Base-by-base conservation (phyloP, 2,888 invertebrate species). In the Volucella zonaria region DNA sequence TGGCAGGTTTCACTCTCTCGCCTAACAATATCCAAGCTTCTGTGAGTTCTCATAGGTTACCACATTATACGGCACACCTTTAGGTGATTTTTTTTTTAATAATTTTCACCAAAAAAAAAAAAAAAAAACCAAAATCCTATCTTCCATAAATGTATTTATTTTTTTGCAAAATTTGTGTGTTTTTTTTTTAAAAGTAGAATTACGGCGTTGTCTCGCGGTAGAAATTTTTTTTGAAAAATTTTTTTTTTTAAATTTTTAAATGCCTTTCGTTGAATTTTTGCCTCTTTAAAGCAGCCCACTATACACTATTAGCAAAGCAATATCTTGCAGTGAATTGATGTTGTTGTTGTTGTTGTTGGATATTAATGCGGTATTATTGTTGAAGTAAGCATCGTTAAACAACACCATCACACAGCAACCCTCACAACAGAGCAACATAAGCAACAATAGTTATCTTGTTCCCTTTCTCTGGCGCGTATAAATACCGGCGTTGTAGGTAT, bases 401-500 rank as follows among this genome's bases (percentile, higher is more conserved):
- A 59, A 79, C 61, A 73, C 61, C 43, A 59, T 15, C 64, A 43
- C 31, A 70, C 54, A 56, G 61, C 43, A 42, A 47, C 43, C 43
- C 3, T 45, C 43, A 47, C 12, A 31, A 31, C 31, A 31, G 31
- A 31, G 31, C 1, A 31, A 31, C 4, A 31, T 31, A 31, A 58
- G 38, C 78, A 74, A 82, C 77, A 73, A 64, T 61, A 54, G 59
- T n/a, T 58, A 75, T 79, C 79, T 79, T 70, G 79, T 79, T 83
- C 75, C 75, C 83, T 83, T 83, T 79, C 83, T 70, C 83, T 79
- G 79, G 56, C 8, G 8, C 47, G 70, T 90, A 91, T 90, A 90
- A 91, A 91, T 90, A 90, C 88, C 87, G 88, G 89, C 87, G 87
- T 59, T 73, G 67, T 73, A 76, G 82, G 85, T 75, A 51, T 70